phyloP scores from a whole-genome alignment of 1,140 invertebrate species.

The Teleogryllus occipitalis region DNA sequence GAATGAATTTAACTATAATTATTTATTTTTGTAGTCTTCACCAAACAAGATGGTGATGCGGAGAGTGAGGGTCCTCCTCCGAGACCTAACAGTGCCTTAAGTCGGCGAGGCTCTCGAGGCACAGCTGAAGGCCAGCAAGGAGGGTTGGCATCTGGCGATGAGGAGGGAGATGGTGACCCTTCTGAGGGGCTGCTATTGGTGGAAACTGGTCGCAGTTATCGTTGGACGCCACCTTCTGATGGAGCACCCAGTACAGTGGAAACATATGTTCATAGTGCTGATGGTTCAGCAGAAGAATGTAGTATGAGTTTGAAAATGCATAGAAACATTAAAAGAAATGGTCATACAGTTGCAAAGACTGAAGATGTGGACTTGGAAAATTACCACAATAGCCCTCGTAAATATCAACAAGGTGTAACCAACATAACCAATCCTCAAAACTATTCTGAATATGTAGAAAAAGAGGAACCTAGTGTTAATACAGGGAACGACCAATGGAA shows the following conservation, averaged over 20 bases:
- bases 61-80: slow-evolving; percentile 29
- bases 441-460: slow-evolving; percentile 16
- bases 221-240: slow-evolving; percentile 13
- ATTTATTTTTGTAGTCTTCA: slow-evolving; percentile 27
- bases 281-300: slow-evolving; percentile 14
- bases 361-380: slow-evolving; percentile 20
- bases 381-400: slow-evolving; percentile 18
- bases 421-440: slow-evolving; percentile 4
- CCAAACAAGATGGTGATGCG: slow-evolving; percentile 30
- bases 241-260: slow-evolving; percentile 23
- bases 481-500: slow-evolving; percentile 4
- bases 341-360: background rate
- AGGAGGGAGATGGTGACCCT: slow-evolving; percentile 4
- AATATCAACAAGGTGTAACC: background rate
- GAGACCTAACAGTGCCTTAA: slow-evolving; percentile 7
- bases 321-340: background rate
- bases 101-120: background rate
- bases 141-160: background rate
- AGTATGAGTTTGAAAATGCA: background rate
- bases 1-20: too few species aligned
- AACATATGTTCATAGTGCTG: slow-evolving; percentile 23
- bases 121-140: background rate
- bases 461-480: slow-evolving; percentile 10
- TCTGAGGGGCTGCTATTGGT: slow-evolving; percentile 10
- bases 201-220: background rate